A percentile compares a stretch with the other conserved stretches of the same genome.
These are phyloP conservation scores for Battus philenor DNA, from an alignment of 1,140 invertebrate species.

Conservation along the genomic window DNA sequence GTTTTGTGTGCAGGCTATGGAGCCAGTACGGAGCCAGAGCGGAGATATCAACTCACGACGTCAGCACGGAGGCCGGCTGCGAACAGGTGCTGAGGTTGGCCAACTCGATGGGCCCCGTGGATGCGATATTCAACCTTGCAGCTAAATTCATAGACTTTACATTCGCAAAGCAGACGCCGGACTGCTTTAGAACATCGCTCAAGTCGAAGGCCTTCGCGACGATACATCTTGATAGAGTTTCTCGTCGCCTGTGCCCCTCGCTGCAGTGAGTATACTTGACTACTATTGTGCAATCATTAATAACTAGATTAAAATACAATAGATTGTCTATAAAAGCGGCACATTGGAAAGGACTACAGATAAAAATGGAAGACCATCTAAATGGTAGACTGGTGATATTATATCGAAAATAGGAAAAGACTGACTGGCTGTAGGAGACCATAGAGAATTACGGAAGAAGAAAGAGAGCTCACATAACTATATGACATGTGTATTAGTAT, in stretches of 20 bases:
- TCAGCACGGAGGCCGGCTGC: conserved; percentile 79
- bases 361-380: no score
- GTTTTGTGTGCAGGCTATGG: no score
- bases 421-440: no score
- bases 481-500: no score
- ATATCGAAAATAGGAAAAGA: neutral
- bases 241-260: conserved; percentile 76
- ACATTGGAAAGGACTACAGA: no score
- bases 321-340: no score
- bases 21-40: conserved; percentile 78
- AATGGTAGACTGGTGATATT: no score
- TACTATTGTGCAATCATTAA: no score
- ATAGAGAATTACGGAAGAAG: no score
- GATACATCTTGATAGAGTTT: conserved; percentile 77
- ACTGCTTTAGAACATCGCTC: conserved; percentile 76
- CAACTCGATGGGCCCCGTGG: conserved; percentile 78
- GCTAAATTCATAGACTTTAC: conserved; percentile 80
- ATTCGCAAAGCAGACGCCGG: conserved; percentile 79
- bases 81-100: conserved; percentile 79
- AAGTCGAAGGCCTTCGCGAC: conserved; percentile 80
- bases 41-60: conserved; percentile 79
- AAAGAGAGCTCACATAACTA: no score
- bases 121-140: conserved; percentile 91
- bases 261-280: conserved; percentile 73
- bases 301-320: no score